Evolutionary conservation across 1,140 invertebrate species (phyloP).

Genomic region (Andrena cerasifolii): DNA sequence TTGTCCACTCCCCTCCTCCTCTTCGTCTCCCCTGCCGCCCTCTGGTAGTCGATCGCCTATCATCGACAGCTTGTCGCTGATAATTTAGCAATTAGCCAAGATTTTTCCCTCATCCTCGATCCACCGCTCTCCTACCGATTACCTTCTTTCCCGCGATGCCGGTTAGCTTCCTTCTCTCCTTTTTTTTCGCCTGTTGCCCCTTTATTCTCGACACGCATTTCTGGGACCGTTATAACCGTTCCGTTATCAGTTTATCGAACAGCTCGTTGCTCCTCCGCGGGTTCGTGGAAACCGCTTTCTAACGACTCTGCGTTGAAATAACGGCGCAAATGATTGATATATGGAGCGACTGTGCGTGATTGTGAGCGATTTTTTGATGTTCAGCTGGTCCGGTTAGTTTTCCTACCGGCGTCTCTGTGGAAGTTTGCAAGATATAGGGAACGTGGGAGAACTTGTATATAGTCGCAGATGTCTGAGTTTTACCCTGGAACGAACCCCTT

Average conservation of each 20-base stretch:
- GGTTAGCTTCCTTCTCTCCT: constrained; percentile 11
- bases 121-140: neutral
- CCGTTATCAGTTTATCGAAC: constrained; percentile 33
- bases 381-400: no score
- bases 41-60: constrained; percentile 32
- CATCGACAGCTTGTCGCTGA: constrained; percentile 72
- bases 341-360: no score
- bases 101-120: constrained; percentile 15
- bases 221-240: constrained; percentile 32
- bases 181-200: neutral
- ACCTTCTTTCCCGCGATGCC: neutral
- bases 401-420: no score
- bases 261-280: no score
- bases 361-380: no score
- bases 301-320: no score
- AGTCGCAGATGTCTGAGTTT: no score
- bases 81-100: constrained; percentile 79
- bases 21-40: neutral
- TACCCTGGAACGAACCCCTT: neutral
- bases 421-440: no score
- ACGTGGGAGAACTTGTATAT: no score
- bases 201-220: constrained; percentile 38
- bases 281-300: neutral
- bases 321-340: no score
- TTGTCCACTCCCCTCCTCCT: constrained; percentile 21